Conservation (phyloP, 2,113 vertebrate genomes). For the Dunckerocampus dactyliophorus region DNA sequence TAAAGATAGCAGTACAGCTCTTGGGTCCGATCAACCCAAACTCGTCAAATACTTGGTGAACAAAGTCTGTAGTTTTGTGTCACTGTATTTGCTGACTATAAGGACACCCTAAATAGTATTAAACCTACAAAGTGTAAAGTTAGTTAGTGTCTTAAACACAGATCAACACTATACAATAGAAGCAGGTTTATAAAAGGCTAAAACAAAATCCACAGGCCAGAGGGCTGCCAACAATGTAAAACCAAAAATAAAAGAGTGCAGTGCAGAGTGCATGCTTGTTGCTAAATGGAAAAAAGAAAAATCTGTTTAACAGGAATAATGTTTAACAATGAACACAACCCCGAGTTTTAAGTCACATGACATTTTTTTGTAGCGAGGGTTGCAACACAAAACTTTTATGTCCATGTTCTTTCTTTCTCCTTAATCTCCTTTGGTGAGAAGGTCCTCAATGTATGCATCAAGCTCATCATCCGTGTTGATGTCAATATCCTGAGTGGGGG, state of each 20-base stretch:
- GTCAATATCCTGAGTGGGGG: constrained; percentile 86
- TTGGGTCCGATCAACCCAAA: constrained; percentile 8
- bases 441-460: constrained; percentile 96
- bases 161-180: constrained; percentile 42
- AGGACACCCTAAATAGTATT: constrained; percentile 19
- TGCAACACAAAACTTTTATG: constrained; percentile 23
- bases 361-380: constrained; percentile 2
- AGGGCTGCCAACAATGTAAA: constrained; percentile 21
- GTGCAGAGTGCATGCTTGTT: constrained; percentile 6
- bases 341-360: constrained; percentile 25
- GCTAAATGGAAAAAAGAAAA: not conserved
- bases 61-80: constrained; percentile 15
- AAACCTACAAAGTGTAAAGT: constrained; percentile 33
- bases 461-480: constrained; percentile 97
- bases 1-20: constrained; percentile 15
- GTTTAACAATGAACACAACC: constrained; percentile 20
- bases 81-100: constrained; percentile 22
- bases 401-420: constrained; percentile 16
- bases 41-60: constrained; percentile 2
- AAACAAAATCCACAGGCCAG: constrained; percentile 40
- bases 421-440: constrained; percentile 92
- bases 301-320: constrained; percentile 19
- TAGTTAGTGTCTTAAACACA: constrained; percentile 37
- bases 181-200: constrained; percentile 47
- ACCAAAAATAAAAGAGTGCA: constrained; percentile 23